Evolutionary conservation across 2,797 vertebrate species (phyloP).

Genomic region (Serranus cabrilla): DNA sequence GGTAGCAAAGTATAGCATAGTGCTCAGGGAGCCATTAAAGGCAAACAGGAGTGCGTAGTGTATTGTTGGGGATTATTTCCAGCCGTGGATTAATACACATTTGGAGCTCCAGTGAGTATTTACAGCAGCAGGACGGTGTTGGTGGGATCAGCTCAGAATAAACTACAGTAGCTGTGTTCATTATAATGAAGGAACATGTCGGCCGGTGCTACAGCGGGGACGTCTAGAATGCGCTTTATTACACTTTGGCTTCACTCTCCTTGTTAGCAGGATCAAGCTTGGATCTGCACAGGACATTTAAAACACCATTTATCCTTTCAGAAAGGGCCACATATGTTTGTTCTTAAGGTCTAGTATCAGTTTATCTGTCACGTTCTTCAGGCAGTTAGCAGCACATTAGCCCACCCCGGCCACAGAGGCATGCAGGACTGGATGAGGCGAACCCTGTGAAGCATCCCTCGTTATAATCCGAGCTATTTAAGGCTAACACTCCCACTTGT

Average conservation of each 20-base stretch:
- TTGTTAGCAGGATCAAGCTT: background rate
- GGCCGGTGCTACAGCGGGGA: background rate
- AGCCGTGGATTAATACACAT: conserved; percentile 18
- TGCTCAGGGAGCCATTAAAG: background rate
- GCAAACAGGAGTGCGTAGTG: background rate
- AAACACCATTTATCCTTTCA: background rate
- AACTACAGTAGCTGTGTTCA: conserved; percentile 13
- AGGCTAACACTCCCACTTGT: conserved; percentile 76
- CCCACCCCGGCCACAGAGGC: conserved; percentile 41
- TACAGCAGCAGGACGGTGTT: background rate
- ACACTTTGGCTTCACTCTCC: background rate
- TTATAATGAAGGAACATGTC: conserved; percentile 3
- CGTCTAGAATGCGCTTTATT: too few relatives aligned
- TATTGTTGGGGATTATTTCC: conserved; percentile 16
- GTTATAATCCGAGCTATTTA: conserved; percentile 79
- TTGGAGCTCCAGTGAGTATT: conserved; percentile 19
- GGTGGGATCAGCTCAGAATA: conserved; percentile 7
- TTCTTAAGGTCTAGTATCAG: background rate
- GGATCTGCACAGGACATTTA: background rate
- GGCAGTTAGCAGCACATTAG: conserved; percentile 37
- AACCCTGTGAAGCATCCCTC: conserved; percentile 65
- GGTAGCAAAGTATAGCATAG: too few relatives aligned
- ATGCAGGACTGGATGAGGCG: conserved; percentile 53
- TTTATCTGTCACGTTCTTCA: conserved; percentile 31
- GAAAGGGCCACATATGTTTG: background rate